These are phyloP conservation scores for Oophaga pumilio DNA, from an alignment of 2,113 vertebrate species.

Conservation along the genomic window DNA sequence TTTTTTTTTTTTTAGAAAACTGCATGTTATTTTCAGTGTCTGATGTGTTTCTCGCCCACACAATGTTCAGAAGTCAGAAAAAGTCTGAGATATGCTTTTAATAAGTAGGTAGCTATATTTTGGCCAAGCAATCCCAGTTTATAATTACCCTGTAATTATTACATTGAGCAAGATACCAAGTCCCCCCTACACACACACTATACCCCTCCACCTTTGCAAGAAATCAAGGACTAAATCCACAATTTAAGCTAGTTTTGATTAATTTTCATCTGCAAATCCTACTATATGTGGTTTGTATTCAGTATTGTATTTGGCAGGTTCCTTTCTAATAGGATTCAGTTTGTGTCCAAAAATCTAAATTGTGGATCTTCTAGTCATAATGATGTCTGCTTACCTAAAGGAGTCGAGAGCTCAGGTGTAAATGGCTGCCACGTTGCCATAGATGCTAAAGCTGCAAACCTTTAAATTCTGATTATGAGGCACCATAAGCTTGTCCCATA, in stretches of 20 bases:
- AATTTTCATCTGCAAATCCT: constrained; percentile 3
- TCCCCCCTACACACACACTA: neutral
- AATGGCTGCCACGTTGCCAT: neutral
- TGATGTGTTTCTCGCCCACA: neutral
- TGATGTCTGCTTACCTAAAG: neutral
- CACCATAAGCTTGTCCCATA: neutral
- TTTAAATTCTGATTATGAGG: neutral
- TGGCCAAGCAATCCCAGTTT: neutral
- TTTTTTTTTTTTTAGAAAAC: neutral
- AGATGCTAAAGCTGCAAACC: neutral
- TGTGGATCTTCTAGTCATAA: neutral
- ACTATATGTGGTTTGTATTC: constrained; percentile 1
- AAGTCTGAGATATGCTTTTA: constrained; percentile 5
- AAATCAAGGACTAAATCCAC: neutral
- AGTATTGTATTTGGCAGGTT: constrained; percentile 8
- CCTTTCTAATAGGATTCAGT: constrained; percentile 3
- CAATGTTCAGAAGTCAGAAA: constrained; percentile 5
- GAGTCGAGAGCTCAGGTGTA: constrained; percentile 3
- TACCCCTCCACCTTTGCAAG: neutral
- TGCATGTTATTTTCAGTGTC: neutral
- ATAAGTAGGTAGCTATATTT: constrained; percentile 6
- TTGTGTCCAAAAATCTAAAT: constrained; percentile 3
- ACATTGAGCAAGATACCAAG: neutral
- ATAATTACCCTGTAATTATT: constrained; percentile 13
- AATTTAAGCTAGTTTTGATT: neutral